These are phyloP conservation scores for Stichodactyla helianthus DNA, from an alignment of 64 coral and sea anemone genomes.

Conservation along the genomic window DNA sequence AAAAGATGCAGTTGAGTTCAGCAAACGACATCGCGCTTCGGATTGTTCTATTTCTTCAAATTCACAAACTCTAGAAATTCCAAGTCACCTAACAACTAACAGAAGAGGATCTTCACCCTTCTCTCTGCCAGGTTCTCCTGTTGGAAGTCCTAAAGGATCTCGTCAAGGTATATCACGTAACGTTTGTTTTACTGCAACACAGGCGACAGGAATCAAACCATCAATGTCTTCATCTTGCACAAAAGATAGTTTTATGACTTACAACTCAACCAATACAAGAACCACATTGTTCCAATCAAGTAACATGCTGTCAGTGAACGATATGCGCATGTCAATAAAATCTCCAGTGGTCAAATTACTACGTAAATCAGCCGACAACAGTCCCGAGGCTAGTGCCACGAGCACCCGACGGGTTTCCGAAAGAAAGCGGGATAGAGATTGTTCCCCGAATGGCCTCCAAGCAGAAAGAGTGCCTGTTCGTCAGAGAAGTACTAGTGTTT, in stretches of 20 bases:
- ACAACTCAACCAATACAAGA: neutral
- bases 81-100: neutral
- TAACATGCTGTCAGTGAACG: constrained; percentile 15
- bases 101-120: neutral
- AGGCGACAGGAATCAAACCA: neutral
- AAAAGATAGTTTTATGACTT: neutral
- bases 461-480: neutral
- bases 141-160: neutral
- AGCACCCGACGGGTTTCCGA: neutral
- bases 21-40: neutral
- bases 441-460: neutral
- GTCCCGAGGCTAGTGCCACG: neutral
- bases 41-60: neutral
- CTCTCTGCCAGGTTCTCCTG: neutral
- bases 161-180: neutral
- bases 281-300: neutral
- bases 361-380: neutral
- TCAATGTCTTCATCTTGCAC: neutral
- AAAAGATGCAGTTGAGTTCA: neutral
- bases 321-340: neutral
- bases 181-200: neutral
- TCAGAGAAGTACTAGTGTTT: constrained; percentile 3
- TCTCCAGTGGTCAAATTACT: neutral
- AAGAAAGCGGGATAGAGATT: neutral
- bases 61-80: neutral